phyloP scores from a whole-genome alignment of 2,888 invertebrate species.

The Dione vanillae region DNA sequence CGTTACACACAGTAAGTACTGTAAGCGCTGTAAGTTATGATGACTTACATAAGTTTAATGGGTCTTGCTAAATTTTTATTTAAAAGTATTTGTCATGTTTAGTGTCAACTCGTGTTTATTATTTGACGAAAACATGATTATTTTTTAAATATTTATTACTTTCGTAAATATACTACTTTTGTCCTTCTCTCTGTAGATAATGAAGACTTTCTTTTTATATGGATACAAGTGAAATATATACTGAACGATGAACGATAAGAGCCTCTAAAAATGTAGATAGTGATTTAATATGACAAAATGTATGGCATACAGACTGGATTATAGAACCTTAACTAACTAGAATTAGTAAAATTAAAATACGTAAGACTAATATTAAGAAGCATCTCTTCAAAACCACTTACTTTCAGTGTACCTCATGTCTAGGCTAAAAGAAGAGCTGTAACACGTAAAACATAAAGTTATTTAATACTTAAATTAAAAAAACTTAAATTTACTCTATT shows the following conservation, averaged over 20 bases:
- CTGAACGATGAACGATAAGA: no score
- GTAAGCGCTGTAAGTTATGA: conserved; percentile 2
- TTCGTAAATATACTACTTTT: no score
- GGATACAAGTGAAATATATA: no score
- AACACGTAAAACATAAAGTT: background rate
- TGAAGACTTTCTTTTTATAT: no score
- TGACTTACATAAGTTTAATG: background rate
- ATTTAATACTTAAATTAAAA: conserved; percentile 14
- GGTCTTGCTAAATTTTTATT: background rate
- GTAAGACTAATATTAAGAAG: background rate
- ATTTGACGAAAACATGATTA: no score
- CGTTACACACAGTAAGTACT: background rate
- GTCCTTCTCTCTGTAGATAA: no score
- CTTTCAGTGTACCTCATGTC: conserved; percentile 3
- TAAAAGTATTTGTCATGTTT: background rate
- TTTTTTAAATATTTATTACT: no score
- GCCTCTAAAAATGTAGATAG: no score
- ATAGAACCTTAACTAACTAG: no score
- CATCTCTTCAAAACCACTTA: conserved; percentile 5
- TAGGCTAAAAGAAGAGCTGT: background rate
- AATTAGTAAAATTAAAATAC: no score
- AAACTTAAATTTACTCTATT: background rate
- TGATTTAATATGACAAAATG: no score
- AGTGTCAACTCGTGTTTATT: background rate
- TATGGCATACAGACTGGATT: no score